Evolutionary conservation across 2,113 vertebrate genomes (phyloP), one percentile per base, ranked within the genome.

Genomic region (Elanoides forficatus): DNA sequence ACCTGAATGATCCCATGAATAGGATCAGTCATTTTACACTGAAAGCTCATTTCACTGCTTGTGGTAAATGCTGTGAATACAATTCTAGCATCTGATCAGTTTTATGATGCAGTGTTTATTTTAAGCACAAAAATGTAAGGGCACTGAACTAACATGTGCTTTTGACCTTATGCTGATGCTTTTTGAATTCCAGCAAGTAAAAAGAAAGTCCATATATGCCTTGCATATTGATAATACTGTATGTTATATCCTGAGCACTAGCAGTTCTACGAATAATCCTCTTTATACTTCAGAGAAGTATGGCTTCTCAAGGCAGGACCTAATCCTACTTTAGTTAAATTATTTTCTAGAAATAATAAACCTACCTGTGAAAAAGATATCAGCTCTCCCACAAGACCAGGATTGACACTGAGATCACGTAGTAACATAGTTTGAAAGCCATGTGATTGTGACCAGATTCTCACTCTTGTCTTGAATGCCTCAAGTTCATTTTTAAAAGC

Each of bases 401-500:
- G 95, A 97, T 90, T 97, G 97, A 96, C 94, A 87, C 48, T 88
- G 79, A 74, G 95, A 96, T 97, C 98, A 52, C 96, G 98, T 73
- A 97, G 92, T 59, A 98, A 96, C 58, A 85, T 29, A 56, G 97
- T 93, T 14, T 98, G 98, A 90, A 97, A 97, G 62, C 94, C 96
- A 53, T 98, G 96, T 95, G 98, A 97, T 89, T 98, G 95, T 89
- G 98, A 96, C 87, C 98, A 99, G 73, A 99, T 98, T 97, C 98
- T 99, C 82, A 99, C 98, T 98, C 99, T 98, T 8, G 97, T 97
- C 97, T 99, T 99, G 96, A 99, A 99, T 97, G 98, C 98, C 96
- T 99, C 99, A 17, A 99, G 98, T 97, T 99, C 99, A 92, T 98
- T 98, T 95, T 98, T 99, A 98, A 99, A 99, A 96, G 99, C 99